phyloP scores from a whole-genome alignment of 2,113 vertebrate species.

The Hyperopisus bebe region DNA sequence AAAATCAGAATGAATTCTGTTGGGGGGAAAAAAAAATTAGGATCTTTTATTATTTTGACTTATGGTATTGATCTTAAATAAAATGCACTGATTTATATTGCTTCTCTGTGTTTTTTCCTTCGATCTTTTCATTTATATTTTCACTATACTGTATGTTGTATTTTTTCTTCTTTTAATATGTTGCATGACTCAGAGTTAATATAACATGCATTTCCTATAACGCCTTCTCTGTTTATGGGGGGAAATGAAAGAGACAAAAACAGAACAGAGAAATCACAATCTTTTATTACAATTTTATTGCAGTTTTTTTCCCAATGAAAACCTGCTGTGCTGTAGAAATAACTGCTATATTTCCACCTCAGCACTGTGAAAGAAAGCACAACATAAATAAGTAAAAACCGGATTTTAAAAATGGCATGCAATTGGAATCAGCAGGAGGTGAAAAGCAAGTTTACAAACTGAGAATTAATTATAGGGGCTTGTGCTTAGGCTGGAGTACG shows the following conservation, averaged over 20 bases:
- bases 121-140: neutral
- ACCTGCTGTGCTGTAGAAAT: neutral
- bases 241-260: slow-evolving; percentile 33
- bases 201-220: slow-evolving; percentile 22
- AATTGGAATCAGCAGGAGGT: slow-evolving; percentile 31
- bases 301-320: neutral
- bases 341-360: slow-evolving; percentile 15
- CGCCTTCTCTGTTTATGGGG: slow-evolving; percentile 18
- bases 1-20: neutral
- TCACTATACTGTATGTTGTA: neutral
- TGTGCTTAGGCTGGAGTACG: slow-evolving; percentile 26
- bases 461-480: slow-evolving; percentile 41
- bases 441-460: slow-evolving; percentile 41
- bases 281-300: neutral
- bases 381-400: slow-evolving; percentile 23
- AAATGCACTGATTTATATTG: neutral
- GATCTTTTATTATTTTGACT: neutral
- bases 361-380: neutral
- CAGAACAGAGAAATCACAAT: slow-evolving; percentile 24
- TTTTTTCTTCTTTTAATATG: neutral
- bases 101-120: neutral
- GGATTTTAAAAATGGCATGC: slow-evolving; percentile 35
- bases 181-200: neutral
- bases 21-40: neutral
- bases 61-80: neutral